Conservation (phyloP, 2,888 invertebrate species). For the Tanypteryx hageni region DNA sequence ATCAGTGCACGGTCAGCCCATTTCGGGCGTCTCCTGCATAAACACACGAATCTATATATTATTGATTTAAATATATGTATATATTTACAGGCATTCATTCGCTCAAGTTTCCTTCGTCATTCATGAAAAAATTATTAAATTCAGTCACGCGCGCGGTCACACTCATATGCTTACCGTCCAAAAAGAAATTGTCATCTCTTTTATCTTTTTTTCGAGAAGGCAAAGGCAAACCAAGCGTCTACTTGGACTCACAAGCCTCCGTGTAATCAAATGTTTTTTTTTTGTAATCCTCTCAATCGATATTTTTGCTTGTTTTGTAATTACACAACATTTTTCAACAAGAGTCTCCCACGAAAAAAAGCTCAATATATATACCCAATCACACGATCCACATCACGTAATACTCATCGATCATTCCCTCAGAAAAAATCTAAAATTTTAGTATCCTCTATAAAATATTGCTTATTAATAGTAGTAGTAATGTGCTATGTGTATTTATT, state of each 20-base stretch:
- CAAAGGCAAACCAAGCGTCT: conserved; percentile 63
- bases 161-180: neutral
- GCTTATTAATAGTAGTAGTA: neutral
- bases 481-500: neutral
- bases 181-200: neutral
- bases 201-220: conserved; percentile 33
- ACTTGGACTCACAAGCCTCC: conserved; percentile 62
- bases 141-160: neutral
- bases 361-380: conserved; percentile 38
- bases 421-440: conserved; percentile 15
- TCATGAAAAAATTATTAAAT: neutral
- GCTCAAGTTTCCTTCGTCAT: neutral
- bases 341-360: conserved; percentile 55
- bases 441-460: conserved; percentile 8
- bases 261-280: conserved; percentile 42
- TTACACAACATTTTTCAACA: conserved; percentile 60
- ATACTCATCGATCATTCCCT: neutral
- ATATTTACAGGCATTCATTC: conserved; percentile 16
- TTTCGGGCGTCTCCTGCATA: conserved; percentile 48
- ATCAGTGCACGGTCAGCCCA: conserved; percentile 51
- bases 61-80: conserved; percentile 30
- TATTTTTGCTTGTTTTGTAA: neutral
- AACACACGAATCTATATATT: conserved; percentile 53
- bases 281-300: neutral
- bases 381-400: neutral